These are phyloP conservation scores for Pogoniulus pusillus DNA, from an alignment of 2,797 vertebrate genomes.

Conservation along the genomic window DNA sequence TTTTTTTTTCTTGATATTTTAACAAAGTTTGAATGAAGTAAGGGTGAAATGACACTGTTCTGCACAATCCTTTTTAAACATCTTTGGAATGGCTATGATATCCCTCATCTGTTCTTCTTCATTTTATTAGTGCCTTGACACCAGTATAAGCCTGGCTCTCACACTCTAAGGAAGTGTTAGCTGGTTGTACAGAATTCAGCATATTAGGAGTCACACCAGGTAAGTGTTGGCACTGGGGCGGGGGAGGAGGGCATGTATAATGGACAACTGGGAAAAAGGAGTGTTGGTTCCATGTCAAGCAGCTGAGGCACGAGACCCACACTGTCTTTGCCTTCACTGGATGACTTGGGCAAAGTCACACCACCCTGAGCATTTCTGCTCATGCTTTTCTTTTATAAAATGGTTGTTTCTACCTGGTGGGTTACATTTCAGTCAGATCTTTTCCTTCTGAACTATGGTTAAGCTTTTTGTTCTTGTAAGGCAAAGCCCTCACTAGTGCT, in stretches of 20 bases:
- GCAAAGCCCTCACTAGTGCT: background rate
- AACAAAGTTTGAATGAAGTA: background rate
- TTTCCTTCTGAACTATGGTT: background rate
- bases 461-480: background rate
- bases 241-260: accelerated
- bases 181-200: too few relatives aligned
- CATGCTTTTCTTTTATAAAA: background rate
- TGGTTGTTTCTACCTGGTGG: background rate
- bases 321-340: background rate
- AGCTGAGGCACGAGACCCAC: background rate
- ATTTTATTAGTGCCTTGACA: background rate
- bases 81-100: background rate
- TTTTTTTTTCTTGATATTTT: background rate
- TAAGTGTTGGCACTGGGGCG: accelerated
- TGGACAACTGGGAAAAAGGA: accelerated
- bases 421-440: background rate
- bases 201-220: accelerated
- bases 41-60: background rate
- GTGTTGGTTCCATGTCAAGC: background rate
- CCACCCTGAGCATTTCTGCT: background rate
- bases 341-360: background rate
- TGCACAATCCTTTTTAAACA: background rate
- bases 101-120: background rate
- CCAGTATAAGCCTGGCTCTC: accelerated
- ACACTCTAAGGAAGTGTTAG: too few relatives aligned